Percentiles rank a stretch among this genome's conserved stretches.
Evolutionary conservation across 1,140 invertebrate species (phyloP).

Genomic region (Drosophila obscura): DNA sequence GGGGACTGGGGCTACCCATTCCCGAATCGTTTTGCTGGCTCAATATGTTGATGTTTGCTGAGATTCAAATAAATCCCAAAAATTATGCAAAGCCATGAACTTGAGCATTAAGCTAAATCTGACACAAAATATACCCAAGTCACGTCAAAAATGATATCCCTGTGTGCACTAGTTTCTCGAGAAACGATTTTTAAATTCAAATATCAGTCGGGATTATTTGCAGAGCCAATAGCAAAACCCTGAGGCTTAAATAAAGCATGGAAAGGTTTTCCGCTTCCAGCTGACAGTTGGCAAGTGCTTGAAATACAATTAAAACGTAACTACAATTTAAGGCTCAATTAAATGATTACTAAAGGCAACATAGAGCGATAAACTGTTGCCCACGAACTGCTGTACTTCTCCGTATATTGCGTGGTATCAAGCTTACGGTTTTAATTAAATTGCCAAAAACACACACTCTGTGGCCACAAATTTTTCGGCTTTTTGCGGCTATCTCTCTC

Average conservation of each 20-base stretch:
- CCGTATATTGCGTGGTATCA: neutral
- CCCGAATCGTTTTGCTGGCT: constrained; percentile 31
- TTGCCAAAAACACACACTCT: constrained; percentile 47
- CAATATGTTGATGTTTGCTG: constrained; percentile 68
- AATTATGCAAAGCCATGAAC: constrained; percentile 59
- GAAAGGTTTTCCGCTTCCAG: too few species aligned
- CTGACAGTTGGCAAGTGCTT: too few species aligned
- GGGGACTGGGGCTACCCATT: constrained; percentile 49
- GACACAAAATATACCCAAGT: constrained; percentile 34
- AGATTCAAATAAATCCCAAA: constrained; percentile 58
- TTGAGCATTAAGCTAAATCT: constrained; percentile 32
- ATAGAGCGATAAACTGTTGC: neutral
- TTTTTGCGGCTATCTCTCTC: constrained; percentile 28
- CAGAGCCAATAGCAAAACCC: too few species aligned
- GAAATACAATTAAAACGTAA: too few species aligned
- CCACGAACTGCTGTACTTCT: too few species aligned
- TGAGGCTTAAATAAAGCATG: too few species aligned
- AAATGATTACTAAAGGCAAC: too few species aligned
- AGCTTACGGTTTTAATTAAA: constrained; percentile 49
- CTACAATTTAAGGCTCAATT: too few species aligned
- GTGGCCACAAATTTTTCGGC: constrained; percentile 52
- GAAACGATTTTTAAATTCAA: too few species aligned
- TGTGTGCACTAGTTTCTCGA: too few species aligned
- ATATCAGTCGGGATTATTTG: too few species aligned
- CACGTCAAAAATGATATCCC: neutral